Evolutionary conservation across 2,113 vertebrate species (phyloP).

Genomic region (Elgaria multicarinata): DNA sequence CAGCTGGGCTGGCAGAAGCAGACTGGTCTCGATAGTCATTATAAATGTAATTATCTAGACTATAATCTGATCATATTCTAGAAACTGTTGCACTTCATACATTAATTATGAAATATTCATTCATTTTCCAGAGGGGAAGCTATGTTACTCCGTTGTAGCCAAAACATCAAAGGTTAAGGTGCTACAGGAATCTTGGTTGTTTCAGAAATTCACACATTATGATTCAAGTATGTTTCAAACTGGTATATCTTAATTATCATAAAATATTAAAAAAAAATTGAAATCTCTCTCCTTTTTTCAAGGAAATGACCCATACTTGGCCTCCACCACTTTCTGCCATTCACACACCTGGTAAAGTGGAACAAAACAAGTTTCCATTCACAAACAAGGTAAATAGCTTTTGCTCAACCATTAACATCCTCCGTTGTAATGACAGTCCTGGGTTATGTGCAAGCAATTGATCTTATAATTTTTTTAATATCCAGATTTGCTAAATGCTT

Average conservation of each 20-base stretch:
- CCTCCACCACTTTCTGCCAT: constrained; percentile 83
- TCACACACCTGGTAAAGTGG: constrained; percentile 86
- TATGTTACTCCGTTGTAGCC: background rate
- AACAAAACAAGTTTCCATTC: constrained; percentile 85
- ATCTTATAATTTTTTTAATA: background rate
- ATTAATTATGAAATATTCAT: background rate
- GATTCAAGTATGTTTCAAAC: constrained; percentile 8
- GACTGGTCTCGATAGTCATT: constrained; percentile 25
- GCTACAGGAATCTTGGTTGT: background rate
- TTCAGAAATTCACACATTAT: constrained; percentile 13
- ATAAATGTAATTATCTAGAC: constrained; percentile 45
- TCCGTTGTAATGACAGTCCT: background rate
- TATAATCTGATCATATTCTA: constrained; percentile 50
- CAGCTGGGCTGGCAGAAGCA: too few relatives aligned
- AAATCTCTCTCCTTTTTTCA: constrained; percentile 56
- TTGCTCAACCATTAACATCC: background rate
- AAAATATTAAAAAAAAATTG: constrained; percentile 37
- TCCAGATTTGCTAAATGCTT: background rate
- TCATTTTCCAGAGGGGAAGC: background rate
- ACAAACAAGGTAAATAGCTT: constrained; percentile 83
- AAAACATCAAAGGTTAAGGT: background rate
- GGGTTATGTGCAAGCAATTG: background rate
- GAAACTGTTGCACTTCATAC: background rate
- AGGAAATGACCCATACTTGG: constrained; percentile 97
- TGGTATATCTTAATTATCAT: background rate